These are phyloP conservation scores for Drosophila teissieri DNA, from an alignment of 1,140 invertebrate species.

Conservation along the genomic window DNA sequence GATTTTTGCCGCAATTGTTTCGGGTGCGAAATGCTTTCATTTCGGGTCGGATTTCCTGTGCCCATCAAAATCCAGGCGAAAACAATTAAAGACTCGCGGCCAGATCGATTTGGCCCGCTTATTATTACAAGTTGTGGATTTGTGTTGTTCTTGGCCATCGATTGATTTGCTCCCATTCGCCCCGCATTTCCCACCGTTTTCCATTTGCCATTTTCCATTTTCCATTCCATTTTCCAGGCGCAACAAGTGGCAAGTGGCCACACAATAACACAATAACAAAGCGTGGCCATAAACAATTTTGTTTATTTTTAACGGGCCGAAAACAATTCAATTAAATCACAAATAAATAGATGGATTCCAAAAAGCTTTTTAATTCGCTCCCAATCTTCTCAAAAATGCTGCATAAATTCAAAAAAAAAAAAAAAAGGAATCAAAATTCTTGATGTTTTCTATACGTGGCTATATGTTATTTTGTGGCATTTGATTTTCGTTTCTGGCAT, in stretches of 20 bases:
- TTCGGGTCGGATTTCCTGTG: conserved; percentile 79
- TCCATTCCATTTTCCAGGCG: conserved; percentile 31
- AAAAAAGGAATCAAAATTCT: background rate
- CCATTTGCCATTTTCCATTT: conserved; percentile 31
- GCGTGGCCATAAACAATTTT: conserved; percentile 43
- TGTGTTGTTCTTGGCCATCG: conserved; percentile 39
- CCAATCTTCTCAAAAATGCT: conserved; percentile 29
- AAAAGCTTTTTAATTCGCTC: conserved; percentile 68
- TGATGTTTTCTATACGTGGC: conserved; percentile 1
- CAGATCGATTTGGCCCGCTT: conserved; percentile 18
- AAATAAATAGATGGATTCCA: conserved; percentile 74
- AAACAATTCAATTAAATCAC: conserved; percentile 81
- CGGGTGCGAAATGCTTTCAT: conserved; percentile 53
- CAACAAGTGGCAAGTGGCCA: conserved; percentile 44
- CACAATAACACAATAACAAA: conserved; percentile 34
- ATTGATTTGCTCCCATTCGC: conserved; percentile 11
- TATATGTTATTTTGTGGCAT: background rate
- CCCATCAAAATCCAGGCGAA: conserved; percentile 67
- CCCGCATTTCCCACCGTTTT: background rate
- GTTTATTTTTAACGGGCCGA: conserved; percentile 72
- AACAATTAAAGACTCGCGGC: conserved; percentile 64
- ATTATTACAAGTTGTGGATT: conserved; percentile 44
- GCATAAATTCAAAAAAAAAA: conserved; percentile 1
- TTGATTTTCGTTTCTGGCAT: background rate
- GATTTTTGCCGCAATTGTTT: conserved; percentile 4